A percentile compares a stretch with the other conserved stretches of the same genome.
phyloP scores from a whole-genome alignment of 2,888 invertebrate genomes.

The Agapostemon virescens region DNA sequence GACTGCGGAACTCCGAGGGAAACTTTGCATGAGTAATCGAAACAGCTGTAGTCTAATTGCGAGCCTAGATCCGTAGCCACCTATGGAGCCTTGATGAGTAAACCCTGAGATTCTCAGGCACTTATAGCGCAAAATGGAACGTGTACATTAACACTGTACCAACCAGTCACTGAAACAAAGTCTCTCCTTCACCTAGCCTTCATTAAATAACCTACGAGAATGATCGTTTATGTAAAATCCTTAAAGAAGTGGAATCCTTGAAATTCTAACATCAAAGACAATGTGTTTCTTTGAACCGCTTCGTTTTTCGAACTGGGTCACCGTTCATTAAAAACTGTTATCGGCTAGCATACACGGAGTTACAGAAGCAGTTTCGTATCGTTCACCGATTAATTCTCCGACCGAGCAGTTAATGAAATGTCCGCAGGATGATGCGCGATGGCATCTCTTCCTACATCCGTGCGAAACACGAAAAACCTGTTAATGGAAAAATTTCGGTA shows the following conservation, averaged over 20 bases:
- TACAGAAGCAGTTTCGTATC: conserved; percentile 14
- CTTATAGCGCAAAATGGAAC: not conserved
- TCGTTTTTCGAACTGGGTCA: not conserved
- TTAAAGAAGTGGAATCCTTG: not conserved
- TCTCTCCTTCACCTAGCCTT: too few species aligned
- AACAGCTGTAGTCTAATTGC: not conserved
- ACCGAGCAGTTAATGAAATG: conserved; percentile 41
- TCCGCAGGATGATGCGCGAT: not conserved
- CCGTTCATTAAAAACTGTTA: not conserved
- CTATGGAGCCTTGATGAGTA: not conserved
- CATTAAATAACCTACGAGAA: not conserved
- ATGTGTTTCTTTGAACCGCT: not conserved
- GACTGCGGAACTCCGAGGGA: too few species aligned
- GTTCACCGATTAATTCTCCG: not conserved
- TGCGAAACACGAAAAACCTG: conserved; percentile 25
- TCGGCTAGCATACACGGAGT: not conserved
- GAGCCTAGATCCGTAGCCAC: not conserved
- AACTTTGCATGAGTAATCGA: too few species aligned
- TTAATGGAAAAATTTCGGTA: conserved; percentile 17
- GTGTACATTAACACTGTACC: not conserved
- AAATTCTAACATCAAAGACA: not conserved
- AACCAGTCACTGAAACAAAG: not conserved
- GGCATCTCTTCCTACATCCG: conserved; percentile 49
- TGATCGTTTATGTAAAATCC: too few species aligned
- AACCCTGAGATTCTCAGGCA: too few species aligned